Conservation (phyloP, 2,113 vertebrate genomes). For the Meles meles region DNA sequence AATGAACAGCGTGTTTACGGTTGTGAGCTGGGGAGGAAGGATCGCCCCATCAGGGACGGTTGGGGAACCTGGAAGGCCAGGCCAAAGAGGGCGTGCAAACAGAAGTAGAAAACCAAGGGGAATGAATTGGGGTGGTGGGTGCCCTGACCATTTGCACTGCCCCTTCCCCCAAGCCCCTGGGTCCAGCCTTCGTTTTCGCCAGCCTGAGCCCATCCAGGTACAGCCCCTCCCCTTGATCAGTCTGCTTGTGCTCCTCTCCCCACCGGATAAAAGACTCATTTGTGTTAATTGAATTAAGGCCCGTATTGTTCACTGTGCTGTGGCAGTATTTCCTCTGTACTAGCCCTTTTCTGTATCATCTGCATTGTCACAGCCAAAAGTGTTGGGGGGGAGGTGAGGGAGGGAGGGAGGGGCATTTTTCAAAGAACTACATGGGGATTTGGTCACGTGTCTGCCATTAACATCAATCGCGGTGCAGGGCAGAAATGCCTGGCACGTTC, state of each 20-base stretch:
- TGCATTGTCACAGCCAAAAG: not conserved
- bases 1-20: not conserved
- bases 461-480: not conserved
- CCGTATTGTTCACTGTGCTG: not conserved
- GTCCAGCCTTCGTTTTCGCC: not conserved
- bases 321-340: not conserved
- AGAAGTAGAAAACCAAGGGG: not conserved
- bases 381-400: not conserved
- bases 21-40: not conserved
- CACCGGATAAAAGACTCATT: not conserved
- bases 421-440: conserved; percentile 33
- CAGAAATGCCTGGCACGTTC: conserved; percentile 25
- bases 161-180: not conserved
- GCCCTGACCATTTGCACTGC: rapidly evolving
- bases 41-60: not conserved
- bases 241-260: not conserved
- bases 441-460: conserved; percentile 28
- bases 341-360: not conserved
- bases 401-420: not conserved
- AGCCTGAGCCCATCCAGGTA: not conserved
- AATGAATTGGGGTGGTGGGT: rapidly evolving
- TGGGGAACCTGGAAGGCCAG: not conserved
- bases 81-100: too few species aligned
- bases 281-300: not conserved
- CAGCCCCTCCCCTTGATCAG: not conserved